A percentile compares a stretch with the other conserved stretches of the same genome.
phyloP scores from a whole-genome alignment of 1,140 invertebrate genomes.

The Ostrea denselamellosa region DNA sequence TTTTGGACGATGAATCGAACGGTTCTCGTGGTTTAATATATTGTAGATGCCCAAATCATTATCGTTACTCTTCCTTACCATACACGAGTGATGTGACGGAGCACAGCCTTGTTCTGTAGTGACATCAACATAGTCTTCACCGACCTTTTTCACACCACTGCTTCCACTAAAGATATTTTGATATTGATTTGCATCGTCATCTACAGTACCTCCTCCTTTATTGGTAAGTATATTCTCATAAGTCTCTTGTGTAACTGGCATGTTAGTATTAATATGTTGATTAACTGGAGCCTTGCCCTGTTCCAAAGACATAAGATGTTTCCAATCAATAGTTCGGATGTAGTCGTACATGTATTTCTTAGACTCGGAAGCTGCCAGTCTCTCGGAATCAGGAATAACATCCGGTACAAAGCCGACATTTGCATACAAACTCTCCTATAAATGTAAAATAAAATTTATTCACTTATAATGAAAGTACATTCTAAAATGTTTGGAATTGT shows the following conservation, averaged over 20 bases:
- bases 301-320: background rate
- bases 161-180: background rate
- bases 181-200: background rate
- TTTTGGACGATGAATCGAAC: background rate
- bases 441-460: background rate
- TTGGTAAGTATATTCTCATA: background rate
- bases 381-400: background rate
- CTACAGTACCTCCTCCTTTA: background rate
- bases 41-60: background rate
- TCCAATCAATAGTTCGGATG: background rate
- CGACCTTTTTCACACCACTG: background rate
- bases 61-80: background rate
- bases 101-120: background rate
- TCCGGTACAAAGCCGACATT: background rate
- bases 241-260: background rate
- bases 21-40: background rate
- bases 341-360: background rate
- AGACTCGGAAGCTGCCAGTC: background rate
- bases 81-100: background rate
- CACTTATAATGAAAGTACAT: background rate
- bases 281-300: background rate
- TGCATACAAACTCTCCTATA: background rate
- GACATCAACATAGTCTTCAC: background rate
- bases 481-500: too few species aligned
- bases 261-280: background rate